Evolutionary conservation across 2,888 invertebrate genomes (phyloP).

Genomic region (Plutella xylostella): DNA sequence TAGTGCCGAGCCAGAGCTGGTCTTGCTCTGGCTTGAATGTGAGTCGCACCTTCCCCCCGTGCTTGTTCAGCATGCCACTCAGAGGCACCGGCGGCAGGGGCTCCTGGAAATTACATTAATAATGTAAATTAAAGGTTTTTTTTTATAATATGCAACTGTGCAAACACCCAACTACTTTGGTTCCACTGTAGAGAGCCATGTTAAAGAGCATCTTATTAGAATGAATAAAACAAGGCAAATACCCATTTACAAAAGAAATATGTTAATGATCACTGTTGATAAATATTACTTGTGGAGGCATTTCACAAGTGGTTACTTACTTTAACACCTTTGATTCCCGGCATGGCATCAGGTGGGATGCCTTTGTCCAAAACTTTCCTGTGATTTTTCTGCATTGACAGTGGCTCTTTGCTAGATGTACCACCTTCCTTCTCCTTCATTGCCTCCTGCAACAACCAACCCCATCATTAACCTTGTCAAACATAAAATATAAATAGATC

Average conservation of each 20-base stretch:
- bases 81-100: constrained; percentile 84
- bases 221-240: too few species aligned
- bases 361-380: constrained; percentile 91
- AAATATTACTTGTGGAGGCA: too few species aligned
- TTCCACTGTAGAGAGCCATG: too few species aligned
- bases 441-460: constrained; percentile 53
- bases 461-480: background rate
- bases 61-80: constrained; percentile 91
- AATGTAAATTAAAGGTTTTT: background rate
- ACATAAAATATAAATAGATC: background rate
- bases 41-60: constrained; percentile 88
- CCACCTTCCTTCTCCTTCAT: constrained; percentile 73
- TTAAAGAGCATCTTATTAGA: too few species aligned
- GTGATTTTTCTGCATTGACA: constrained; percentile 83
- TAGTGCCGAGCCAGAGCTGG: constrained; percentile 92
- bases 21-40: constrained; percentile 93
- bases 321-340: constrained; percentile 84
- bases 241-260: too few species aligned
- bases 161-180: too few species aligned
- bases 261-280: too few species aligned
- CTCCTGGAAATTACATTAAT: constrained; percentile 64
- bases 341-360: constrained; percentile 89
- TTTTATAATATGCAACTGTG: background rate
- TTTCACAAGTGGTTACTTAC: too few species aligned
- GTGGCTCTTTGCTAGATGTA: constrained; percentile 75